Percentiles rank a stretch among this genome's conserved stretches.
phyloP scores from a whole-genome alignment of 2,797 vertebrate species.

The Gastrophryne carolinensis region DNA sequence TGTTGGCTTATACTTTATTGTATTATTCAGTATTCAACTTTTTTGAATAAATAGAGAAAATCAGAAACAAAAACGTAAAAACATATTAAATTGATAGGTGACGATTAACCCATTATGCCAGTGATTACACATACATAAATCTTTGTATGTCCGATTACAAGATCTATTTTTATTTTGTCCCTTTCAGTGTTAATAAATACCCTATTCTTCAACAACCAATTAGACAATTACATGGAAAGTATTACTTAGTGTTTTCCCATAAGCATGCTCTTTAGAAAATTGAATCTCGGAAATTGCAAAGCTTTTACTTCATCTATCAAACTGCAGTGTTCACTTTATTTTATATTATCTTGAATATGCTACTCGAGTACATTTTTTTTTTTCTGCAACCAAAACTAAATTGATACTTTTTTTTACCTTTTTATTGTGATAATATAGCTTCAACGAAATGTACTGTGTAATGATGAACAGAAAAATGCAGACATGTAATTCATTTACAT shows the following conservation, averaged over 20 bases:
- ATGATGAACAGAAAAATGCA: constrained; percentile 16
- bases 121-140: background rate
- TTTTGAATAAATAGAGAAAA: background rate
- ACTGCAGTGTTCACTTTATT: constrained; percentile 33
- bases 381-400: constrained; percentile 6
- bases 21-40: too few species aligned
- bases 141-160: background rate
- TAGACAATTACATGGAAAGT: constrained; percentile 63
- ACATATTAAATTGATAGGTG: background rate
- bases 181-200: constrained; percentile 41
- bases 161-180: constrained; percentile 18
- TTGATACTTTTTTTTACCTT: constrained; percentile 15
- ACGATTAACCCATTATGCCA: background rate
- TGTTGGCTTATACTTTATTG: too few species aligned
- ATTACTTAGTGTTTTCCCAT: constrained; percentile 60
- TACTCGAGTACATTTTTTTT: constrained; percentile 28
- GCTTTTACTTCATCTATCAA: constrained; percentile 45
- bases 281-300: constrained; percentile 56
- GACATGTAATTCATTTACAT: constrained; percentile 31
- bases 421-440: background rate
- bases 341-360: constrained; percentile 38
- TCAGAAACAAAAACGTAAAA: background rate
- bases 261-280: constrained; percentile 64
- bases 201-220: constrained; percentile 62
- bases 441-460: constrained; percentile 7